Base-by-base conservation (phyloP, 2,888 invertebrate genomes). In the Eristalis tenax region DNA sequence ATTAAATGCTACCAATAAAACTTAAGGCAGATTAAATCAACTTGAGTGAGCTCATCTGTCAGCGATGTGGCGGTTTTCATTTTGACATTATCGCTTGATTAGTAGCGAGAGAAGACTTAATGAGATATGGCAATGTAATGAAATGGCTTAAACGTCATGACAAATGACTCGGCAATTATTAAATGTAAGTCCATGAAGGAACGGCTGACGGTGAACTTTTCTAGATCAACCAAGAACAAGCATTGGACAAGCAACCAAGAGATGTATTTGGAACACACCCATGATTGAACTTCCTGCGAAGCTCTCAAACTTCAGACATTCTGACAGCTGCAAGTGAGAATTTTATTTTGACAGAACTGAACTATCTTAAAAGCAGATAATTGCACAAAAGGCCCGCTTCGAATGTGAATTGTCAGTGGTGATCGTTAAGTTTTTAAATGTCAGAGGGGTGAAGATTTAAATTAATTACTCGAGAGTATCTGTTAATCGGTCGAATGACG, bases 1-100 rank as follows among this genome's bases (percentile, higher is more conserved):
- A 78, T 78, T 78, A 28, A 78, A 64, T 78, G 28, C 43, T 63
- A 61, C 26, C 59, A 59, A 59, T 28, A 18, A 50, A 50, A 59
- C 13, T 26, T 15, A 26, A 28, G 13, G 26, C 23, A 59, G 26
- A 59, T 59, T 59, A 59, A 59, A 26, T 26, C 23, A 26, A 59
- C 26, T 59, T 26, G 59, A 26, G 23, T 40, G 43, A 66, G 23
- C 26, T 26, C 43, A 26, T 66, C 66, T 18, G 69, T 35, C 35
- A 5, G 13, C 35, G 69, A 28, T 18, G 28, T 18, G 50, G n/a
- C 26, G 66, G 68, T 28, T 23, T 2, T 68, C 28, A 18, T 28
- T 50, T n/a, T 10, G 43, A 66, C 1, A 11, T 43, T 43, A 43
- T 43, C 43, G n/a, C 18, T n/a, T 50, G 50, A 50, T 18, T 50